Percentiles rank a stretch among this genome's conserved stretches.
phyloP scores from a whole-genome alignment of 2,797 vertebrate species.

The Ambastaia sidthimunki region DNA sequence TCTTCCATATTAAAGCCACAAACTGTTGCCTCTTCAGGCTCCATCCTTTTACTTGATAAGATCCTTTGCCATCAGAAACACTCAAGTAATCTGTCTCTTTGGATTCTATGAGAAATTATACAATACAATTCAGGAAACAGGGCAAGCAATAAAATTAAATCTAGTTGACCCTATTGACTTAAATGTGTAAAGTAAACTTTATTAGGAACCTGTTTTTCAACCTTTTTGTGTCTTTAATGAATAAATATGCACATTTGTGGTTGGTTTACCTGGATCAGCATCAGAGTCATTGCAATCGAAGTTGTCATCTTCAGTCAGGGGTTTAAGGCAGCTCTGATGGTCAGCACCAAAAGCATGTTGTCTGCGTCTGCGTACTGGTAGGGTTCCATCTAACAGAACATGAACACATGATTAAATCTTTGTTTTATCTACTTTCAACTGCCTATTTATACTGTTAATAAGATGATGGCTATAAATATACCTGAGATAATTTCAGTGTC shows the following conservation, averaged over 20 bases:
- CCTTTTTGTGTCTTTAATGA: too few species aligned
- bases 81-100: conserved; percentile 95
- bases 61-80: conserved; percentile 93
- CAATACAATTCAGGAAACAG: not conserved
- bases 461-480: conserved; percentile 61
- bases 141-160: not conserved
- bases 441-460: not conserved
- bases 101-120: conserved; percentile 78
- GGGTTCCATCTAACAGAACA: conserved; percentile 83
- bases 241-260: not conserved
- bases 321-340: conserved; percentile 95
- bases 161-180: too few species aligned
- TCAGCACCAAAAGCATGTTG: conserved; percentile 88
- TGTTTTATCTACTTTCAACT: not conserved
- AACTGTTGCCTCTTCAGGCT: conserved; percentile 94
- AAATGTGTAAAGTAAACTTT: not conserved
- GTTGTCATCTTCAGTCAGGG: conserved; percentile 92
- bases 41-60: conserved; percentile 95
- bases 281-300: conserved; percentile 94
- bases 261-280: conserved; percentile 85
- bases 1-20: conserved; percentile 94
- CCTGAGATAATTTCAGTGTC: conserved; percentile 92
- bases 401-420: not conserved
- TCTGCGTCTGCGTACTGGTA: conserved; percentile 91
- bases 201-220: not conserved